Base-by-base conservation (phyloP, 2,888 invertebrate genomes). In the Proisotoma minuta region DNA sequence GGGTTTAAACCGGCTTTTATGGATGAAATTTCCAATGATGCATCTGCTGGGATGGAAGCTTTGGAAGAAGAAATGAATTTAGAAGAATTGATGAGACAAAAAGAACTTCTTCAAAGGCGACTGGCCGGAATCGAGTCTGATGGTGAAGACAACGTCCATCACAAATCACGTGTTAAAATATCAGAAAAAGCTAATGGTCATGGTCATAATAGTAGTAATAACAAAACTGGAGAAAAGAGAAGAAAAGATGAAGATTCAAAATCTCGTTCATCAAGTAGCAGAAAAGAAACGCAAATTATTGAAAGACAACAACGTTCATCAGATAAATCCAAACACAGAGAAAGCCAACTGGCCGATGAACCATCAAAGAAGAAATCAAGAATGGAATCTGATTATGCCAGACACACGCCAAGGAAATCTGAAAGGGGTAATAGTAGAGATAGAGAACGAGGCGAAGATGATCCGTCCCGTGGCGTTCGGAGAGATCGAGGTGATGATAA, bases 41-140 rank as follows among this genome's bases (percentile, higher is more conserved):
- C 72, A 3, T 43, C 60, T 26, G 62, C 60, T 22, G 66, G 68
- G 1, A 60, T 72, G 15, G 72, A 72, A 39, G 48, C 69, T 24
- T 65, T 72, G 43, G 91, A 91, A 76, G 91, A 91, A 70, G 91
- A 91, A 74, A 84, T 91, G 73, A 91, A 92, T 76, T 78, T 92
- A 27, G 92, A 92, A 75, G 92, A 92, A 71, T 79, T 92, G 61
- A 92, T 92, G 91, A 87, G 86, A 75, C 91, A 92, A 77, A 92
- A 92, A 79, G 91, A 89, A 75, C 74, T 68, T 59, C 34, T 69
- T 24, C 70, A 70, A 34, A 64, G 69, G 3, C 60, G 63, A 1
- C 63, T 74, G 1, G 60, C 60, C 15, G 60, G 61, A 51, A 65
- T 65, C 34, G 28, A 56, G 26, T 52, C 59, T 28, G 51, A 59